Percentiles rank a stretch among this genome's conserved stretches.
These are phyloP conservation scores for Halocynthia aurantium DNA, from an alignment of 23 tunicate species.

Conservation along the genomic window DNA sequence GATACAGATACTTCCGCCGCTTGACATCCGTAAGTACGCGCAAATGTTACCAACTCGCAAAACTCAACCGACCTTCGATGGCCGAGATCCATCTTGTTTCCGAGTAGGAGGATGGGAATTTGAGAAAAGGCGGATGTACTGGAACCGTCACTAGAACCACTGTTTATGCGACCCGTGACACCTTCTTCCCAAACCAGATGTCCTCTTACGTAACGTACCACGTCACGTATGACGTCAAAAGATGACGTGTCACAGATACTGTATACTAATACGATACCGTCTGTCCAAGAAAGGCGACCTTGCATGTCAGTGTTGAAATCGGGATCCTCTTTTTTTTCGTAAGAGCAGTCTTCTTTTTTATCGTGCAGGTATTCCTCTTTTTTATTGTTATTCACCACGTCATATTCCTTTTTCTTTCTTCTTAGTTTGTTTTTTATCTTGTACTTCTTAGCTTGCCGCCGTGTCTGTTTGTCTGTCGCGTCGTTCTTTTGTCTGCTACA, in stretches of 20 bases:
- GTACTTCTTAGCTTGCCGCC: neutral
- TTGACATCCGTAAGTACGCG: neutral
- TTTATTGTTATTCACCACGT: neutral
- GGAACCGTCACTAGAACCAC: neutral
- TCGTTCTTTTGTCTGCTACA: neutral
- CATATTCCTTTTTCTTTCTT: constrained; percentile 2
- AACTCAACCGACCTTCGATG: constrained; percentile 5
- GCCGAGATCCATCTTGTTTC: constrained; percentile 19
- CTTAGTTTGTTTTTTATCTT: neutral
- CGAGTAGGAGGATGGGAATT: constrained; percentile 10
- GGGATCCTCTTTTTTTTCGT: too few relatives aligned
- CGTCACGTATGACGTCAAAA: constrained; percentile 1
- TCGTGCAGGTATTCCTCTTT: neutral
- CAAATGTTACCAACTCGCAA: neutral
- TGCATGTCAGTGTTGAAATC: constrained; percentile 6
- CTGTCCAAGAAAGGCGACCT: constrained; percentile 7
- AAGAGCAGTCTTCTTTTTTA: too few relatives aligned
- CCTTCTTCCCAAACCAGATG: neutral
- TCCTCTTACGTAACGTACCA: constrained; percentile 7
- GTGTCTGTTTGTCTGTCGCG: neutral
- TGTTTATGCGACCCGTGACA: neutral
- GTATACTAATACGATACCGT: constrained; percentile 17
- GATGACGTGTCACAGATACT: constrained; percentile 20
- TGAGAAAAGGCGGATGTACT: neutral
- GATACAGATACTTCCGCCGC: constrained; percentile 11